Conservation (phyloP, 2,888 invertebrate genomes). For the Monochamus alternatus region DNA sequence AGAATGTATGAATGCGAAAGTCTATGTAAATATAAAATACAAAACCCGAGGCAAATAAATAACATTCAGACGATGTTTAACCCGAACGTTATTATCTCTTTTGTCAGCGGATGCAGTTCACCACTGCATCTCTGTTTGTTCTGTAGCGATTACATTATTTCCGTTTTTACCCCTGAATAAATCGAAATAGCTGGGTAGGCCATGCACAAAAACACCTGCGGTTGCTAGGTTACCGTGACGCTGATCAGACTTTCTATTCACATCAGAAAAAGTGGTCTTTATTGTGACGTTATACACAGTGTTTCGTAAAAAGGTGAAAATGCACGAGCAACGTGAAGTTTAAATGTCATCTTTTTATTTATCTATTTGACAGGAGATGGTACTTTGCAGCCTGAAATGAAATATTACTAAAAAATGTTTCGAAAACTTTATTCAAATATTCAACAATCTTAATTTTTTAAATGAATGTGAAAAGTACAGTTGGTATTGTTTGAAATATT, state of each 20-base stretch:
- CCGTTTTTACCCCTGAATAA: neutral
- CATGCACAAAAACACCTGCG: conserved; percentile 8
- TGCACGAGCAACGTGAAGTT: too few species aligned
- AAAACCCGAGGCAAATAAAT: conserved; percentile 25
- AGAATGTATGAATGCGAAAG: conserved; percentile 2
- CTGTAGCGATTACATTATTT: neutral
- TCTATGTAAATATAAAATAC: conserved; percentile 13
- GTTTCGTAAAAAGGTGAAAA: too few species aligned
- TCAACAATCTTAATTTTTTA: too few species aligned
- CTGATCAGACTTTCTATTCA: neutral
- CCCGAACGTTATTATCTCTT: conserved; percentile 26
- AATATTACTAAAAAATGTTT: too few species aligned
- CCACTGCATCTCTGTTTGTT: conserved; percentile 6
- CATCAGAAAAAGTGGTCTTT: too few species aligned
- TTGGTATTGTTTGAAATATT: too few species aligned
- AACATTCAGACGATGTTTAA: conserved; percentile 24
- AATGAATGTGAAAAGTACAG: too few species aligned
- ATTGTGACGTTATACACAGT: too few species aligned
- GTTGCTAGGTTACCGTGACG: neutral
- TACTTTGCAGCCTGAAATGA: too few species aligned
- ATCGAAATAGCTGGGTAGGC: conserved; percentile 12
- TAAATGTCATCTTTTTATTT: too few species aligned
- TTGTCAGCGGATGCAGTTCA: conserved; percentile 26
- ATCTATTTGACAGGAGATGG: too few species aligned
- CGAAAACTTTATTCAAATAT: too few species aligned